Conservation (phyloP, 2,113 vertebrate species). For the Tringa solitaria region DNA sequence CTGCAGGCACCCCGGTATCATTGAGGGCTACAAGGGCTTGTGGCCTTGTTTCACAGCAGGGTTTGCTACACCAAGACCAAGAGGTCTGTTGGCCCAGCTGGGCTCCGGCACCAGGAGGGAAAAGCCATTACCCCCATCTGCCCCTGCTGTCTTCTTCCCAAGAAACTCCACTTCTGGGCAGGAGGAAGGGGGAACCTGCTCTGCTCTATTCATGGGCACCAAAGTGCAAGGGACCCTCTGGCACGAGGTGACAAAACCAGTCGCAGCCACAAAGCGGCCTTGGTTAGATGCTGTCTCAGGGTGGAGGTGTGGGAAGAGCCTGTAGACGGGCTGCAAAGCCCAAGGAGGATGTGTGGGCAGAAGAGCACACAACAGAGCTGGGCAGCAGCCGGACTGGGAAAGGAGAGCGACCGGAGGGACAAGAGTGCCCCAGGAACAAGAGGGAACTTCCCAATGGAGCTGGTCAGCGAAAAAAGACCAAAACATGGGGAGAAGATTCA, state of each 20-base stretch:
- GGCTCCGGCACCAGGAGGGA: neutral
- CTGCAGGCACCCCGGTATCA: accelerated
- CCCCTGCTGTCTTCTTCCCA: neutral
- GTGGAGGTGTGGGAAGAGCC: neutral
- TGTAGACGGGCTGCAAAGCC: neutral
- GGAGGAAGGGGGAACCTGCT: neutral
- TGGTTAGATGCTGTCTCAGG: neutral
- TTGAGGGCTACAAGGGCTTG: neutral
- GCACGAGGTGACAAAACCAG: neutral
- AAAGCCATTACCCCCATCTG: neutral
- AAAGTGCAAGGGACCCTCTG: neutral
- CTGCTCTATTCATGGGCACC: neutral
- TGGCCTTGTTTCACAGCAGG: neutral
- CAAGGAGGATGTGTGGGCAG: neutral
- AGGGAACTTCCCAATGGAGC: neutral
- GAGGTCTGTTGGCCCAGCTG: neutral
- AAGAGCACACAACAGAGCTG: neutral
- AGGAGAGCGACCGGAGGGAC: accelerated
- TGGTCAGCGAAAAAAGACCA: neutral
- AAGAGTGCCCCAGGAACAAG: neutral
- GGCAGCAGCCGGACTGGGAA: neutral
- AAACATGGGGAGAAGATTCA: neutral
- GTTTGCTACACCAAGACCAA: neutral
- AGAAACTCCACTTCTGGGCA: neutral
- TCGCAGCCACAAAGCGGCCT: neutral